Percentiles rank a stretch among this genome's conserved stretches.
phyloP scores from a whole-genome alignment of 1,140 invertebrate species.

The Cydia splendana region DNA sequence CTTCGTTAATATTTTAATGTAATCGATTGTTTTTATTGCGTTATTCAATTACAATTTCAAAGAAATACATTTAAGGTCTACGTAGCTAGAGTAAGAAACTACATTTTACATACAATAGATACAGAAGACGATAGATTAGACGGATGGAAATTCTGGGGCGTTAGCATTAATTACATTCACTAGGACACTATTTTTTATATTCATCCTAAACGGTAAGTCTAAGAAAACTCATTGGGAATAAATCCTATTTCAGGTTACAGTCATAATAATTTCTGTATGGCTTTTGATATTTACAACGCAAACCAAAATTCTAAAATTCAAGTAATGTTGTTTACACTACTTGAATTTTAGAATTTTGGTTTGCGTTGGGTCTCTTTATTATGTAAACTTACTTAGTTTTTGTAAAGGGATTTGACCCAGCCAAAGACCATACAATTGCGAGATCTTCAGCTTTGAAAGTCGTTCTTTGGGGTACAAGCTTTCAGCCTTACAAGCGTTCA shows the following conservation, averaged over 20 bases:
- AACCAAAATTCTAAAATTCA: no score
- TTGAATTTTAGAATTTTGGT: no score
- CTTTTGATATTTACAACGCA: slow-evolving; percentile 22
- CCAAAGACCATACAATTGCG: no score
- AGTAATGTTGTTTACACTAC: no score
- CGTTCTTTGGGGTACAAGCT: no score
- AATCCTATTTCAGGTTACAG: slow-evolving; percentile 7
- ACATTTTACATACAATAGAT: slow-evolving; percentile 73
- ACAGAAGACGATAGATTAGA: slow-evolving; percentile 74
- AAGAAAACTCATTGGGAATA: slow-evolving; percentile 42
- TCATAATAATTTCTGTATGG: slow-evolving; percentile 11
- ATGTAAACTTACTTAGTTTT: no score
- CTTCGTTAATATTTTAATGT: background rate
- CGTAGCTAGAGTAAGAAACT: slow-evolving; percentile 65
- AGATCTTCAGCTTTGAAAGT: no score
- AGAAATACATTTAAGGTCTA: slow-evolving; percentile 57
- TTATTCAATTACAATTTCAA: slow-evolving; percentile 43
- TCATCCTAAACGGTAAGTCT: slow-evolving; percentile 59
- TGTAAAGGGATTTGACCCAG: no score
- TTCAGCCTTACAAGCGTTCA: no score
- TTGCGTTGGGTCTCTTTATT: no score
- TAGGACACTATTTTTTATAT: slow-evolving; percentile 64
- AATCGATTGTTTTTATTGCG: background rate
- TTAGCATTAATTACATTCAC: slow-evolving; percentile 67
- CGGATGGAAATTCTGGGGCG: slow-evolving; percentile 81